Evolutionary conservation across 2,113 vertebrate genomes (phyloP).

Genomic region (Gavia stellata): DNA sequence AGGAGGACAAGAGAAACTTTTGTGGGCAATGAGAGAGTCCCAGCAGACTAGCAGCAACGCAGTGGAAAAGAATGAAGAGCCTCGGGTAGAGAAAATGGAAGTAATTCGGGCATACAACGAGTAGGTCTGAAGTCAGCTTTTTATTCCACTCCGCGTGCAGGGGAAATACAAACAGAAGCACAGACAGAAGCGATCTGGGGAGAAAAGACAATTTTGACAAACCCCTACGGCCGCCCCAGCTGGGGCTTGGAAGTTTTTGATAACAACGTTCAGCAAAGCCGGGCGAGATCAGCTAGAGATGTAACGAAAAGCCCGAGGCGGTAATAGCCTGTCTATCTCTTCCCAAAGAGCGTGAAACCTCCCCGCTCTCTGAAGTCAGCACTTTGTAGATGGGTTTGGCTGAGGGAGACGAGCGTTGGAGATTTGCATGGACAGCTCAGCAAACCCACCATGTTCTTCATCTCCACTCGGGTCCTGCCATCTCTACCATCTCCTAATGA

Average conservation of each 20-base stretch:
- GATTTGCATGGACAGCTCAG: background rate
- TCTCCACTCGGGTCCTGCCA: background rate
- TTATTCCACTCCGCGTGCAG: background rate
- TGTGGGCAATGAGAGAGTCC: background rate
- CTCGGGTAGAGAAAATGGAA: background rate
- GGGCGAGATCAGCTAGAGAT: background rate
- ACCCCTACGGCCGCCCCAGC: background rate
- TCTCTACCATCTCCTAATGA: background rate
- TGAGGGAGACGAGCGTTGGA: background rate
- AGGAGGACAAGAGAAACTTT: background rate
- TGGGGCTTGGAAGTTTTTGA: background rate
- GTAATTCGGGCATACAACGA: constrained; percentile 24
- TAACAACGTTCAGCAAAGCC: background rate
- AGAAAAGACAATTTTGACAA: background rate
- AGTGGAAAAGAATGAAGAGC: background rate
- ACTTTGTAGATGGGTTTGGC: background rate
- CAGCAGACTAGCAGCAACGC: background rate
- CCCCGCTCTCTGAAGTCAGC: background rate
- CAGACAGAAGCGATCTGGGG: background rate
- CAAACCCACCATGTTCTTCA: background rate
- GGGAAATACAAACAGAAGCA: background rate
- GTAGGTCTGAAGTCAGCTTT: background rate
- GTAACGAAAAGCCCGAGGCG: background rate
- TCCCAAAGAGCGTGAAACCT: background rate
- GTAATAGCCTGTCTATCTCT: background rate